Evolutionary conservation across 2,888 invertebrate genomes (phyloP).

Genomic region (Dryocosmus kuriphilus): DNA sequence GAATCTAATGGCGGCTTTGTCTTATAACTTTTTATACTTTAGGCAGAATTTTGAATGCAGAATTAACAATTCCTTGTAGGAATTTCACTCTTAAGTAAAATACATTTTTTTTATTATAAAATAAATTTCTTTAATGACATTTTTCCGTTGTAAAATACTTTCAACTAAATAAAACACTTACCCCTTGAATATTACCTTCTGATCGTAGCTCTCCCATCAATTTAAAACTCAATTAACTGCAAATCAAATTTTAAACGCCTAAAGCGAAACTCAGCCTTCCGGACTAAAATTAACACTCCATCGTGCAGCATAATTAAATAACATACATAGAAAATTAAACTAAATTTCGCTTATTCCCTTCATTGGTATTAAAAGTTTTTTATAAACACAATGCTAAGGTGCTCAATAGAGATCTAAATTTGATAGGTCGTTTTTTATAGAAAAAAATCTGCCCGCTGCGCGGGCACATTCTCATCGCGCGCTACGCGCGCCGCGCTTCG

Average conservation of each 20-base stretch:
- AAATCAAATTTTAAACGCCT: background rate
- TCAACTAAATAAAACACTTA: background rate
- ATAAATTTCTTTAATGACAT: background rate
- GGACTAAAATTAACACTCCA: background rate
- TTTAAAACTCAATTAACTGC: background rate
- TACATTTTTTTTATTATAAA: too few relatives aligned
- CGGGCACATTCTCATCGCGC: too few relatives aligned
- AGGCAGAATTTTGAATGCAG: background rate
- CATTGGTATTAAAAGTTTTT: background rate
- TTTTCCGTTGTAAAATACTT: background rate
- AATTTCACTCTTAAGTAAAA: background rate
- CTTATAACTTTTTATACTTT: background rate
- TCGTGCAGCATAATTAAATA: background rate
- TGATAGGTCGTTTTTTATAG: too few relatives aligned
- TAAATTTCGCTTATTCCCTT: too few relatives aligned
- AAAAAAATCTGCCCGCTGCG: too few relatives aligned
- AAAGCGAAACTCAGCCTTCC: background rate
- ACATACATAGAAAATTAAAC: background rate
- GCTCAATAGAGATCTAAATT: too few relatives aligned
- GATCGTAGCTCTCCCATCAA: background rate
- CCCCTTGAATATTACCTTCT: background rate
- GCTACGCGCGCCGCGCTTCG: too few relatives aligned
- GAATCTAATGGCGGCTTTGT: background rate
- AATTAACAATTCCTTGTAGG: background rate
- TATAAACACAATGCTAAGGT: too few relatives aligned